These are phyloP conservation scores for Orthosia gothica DNA, from an alignment of 2,888 invertebrate species.

Conservation along the genomic window DNA sequence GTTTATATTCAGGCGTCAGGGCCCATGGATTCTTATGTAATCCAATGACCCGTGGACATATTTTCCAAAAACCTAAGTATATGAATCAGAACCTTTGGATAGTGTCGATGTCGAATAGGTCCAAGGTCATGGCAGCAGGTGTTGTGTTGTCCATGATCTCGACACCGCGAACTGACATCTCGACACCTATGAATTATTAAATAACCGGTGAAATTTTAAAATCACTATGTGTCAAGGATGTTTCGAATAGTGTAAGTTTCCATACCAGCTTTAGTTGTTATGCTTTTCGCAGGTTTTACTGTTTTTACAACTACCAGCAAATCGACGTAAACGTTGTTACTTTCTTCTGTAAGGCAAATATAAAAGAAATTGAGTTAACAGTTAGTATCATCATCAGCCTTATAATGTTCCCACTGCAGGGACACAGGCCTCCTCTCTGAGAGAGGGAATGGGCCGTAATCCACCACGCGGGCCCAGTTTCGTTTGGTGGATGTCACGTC, in stretches of 20 bases:
- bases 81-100: slow-evolving; percentile 87
- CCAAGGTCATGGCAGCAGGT: slow-evolving; percentile 91
- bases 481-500: too few relatives aligned
- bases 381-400: not conserved
- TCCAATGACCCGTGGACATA: too few relatives aligned
- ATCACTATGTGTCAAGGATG: not conserved
- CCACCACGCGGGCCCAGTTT: too few relatives aligned
- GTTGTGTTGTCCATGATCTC: slow-evolving; percentile 93
- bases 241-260: not conserved
- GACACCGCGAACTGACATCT: slow-evolving; percentile 92
- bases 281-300: slow-evolving; percentile 92
- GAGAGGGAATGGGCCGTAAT: too few relatives aligned
- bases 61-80: too few relatives aligned
- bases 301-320: slow-evolving; percentile 93
- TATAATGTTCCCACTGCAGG: too few relatives aligned
- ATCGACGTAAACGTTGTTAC: slow-evolving; percentile 91
- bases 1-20: too few relatives aligned
- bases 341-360: slow-evolving; percentile 79
- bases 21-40: too few relatives aligned
- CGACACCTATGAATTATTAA: slow-evolving; percentile 78
- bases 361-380: not conserved
- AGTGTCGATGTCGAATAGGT: slow-evolving; percentile 94
- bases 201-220: not conserved
- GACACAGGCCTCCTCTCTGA: too few relatives aligned
- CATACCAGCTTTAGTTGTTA: slow-evolving; percentile 92